These are phyloP conservation scores for Chrysochloris asiatica DNA, from an alignment of 2,113 vertebrate genomes.

Conservation along the genomic window DNA sequence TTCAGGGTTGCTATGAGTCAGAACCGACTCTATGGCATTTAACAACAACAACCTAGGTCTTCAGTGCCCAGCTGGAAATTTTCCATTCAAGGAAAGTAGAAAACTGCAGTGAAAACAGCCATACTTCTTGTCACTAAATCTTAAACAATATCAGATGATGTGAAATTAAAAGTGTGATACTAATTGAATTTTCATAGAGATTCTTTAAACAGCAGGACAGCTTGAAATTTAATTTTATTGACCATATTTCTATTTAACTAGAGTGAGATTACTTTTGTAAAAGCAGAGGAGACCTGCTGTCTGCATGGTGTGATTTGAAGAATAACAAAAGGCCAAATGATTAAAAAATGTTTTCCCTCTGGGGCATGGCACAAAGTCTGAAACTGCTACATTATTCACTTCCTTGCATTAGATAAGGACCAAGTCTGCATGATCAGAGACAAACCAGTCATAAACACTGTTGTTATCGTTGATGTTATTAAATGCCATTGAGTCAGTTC, in stretches of 20 bases:
- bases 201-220: conserved; percentile 52
- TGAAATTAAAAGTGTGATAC: conserved; percentile 52
- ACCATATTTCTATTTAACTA: conserved; percentile 39
- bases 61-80: conserved; percentile 17
- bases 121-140: neutral
- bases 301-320: neutral
- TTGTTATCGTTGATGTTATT: too few relatives aligned
- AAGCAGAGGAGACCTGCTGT: neutral
- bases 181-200: conserved; percentile 42
- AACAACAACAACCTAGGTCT: neutral
- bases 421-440: neutral
- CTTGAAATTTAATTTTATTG: conserved; percentile 51
- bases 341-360: neutral
- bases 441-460: neutral
- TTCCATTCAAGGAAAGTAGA: conserved; percentile 18
- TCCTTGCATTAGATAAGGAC: neutral
- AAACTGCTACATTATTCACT: neutral
- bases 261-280: neutral
- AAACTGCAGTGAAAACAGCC: neutral
- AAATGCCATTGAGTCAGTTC: too few relatives aligned
- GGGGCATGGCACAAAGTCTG: neutral
- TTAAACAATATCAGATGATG: neutral
- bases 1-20: too few relatives aligned
- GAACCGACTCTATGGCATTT: too few relatives aligned
- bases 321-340: neutral